phyloP scores from a whole-genome alignment of 2,113 vertebrate genomes.

The Heptranchias perlo region DNA sequence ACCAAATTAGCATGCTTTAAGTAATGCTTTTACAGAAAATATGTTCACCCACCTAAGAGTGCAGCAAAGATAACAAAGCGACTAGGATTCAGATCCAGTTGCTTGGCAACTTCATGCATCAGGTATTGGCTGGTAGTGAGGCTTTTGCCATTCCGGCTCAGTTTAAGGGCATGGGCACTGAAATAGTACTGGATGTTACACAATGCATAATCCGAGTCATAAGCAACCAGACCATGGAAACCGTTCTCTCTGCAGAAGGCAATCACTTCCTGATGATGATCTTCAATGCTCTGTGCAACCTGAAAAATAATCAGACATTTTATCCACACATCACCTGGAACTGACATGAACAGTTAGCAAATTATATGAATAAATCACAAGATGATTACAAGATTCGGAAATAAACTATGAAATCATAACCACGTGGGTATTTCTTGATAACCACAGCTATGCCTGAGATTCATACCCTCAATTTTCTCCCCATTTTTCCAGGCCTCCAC shows the following conservation, averaged over 20 bases:
- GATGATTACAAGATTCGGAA: neutral
- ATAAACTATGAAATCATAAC: neutral
- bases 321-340: neutral
- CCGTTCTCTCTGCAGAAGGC: constrained; percentile 84
- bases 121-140: constrained; percentile 94
- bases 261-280: constrained; percentile 96
- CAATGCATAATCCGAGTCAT: constrained; percentile 90
- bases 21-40: constrained; percentile 21
- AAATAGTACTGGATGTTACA: constrained; percentile 94
- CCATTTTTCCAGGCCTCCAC: neutral
- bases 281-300: constrained; percentile 91
- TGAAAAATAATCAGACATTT: constrained; percentile 48
- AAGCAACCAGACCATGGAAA: constrained; percentile 88
- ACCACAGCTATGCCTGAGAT: neutral
- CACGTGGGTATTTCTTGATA: neutral
- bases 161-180: constrained; percentile 88
- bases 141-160: constrained; percentile 93
- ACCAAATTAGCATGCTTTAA: neutral
- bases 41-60: constrained; percentile 75
- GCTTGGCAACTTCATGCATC: constrained; percentile 93
- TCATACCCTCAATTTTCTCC: neutral
- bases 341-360: neutral
- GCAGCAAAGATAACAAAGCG: constrained; percentile 90
- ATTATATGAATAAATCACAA: neutral
- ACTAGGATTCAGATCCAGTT: constrained; percentile 87